These are phyloP conservation scores for Lithobates sylvaticus DNA, from an alignment of 2,797 vertebrate genomes.

Conservation along the genomic window DNA sequence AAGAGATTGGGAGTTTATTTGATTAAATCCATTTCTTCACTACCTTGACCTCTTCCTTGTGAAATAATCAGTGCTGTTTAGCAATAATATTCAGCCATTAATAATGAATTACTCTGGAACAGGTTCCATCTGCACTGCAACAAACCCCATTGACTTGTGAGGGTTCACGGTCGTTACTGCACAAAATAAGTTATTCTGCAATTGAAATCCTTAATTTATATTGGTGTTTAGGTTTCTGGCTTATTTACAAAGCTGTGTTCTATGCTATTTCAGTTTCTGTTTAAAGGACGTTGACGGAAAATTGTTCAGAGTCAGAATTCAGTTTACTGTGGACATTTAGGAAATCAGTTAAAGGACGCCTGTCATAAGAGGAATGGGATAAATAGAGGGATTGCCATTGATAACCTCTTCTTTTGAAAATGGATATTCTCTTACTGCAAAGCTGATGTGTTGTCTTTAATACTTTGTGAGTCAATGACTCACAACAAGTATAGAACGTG, in stretches of 20 bases:
- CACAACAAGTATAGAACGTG: no score
- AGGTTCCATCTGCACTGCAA: constrained; percentile 76
- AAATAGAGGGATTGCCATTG: no score
- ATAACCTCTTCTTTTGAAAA: no score
- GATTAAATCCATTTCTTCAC: constrained; percentile 87
- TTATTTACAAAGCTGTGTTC: constrained; percentile 7
- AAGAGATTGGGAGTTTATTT: constrained; percentile 89
- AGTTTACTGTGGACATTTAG: no score
- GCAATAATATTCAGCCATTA: constrained; percentile 94
- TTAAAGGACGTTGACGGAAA: not conserved
- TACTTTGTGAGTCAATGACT: no score
- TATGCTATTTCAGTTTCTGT: not conserved
- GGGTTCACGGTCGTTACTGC: constrained; percentile 47
- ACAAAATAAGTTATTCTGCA: not conserved
- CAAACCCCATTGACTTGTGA: constrained; percentile 70
- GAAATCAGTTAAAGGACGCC: no score
- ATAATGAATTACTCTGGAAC: constrained; percentile 89
- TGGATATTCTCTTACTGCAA: no score
- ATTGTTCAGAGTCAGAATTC: no score
- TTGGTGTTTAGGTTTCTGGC: constrained; percentile 51
- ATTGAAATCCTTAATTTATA: constrained; percentile 57
- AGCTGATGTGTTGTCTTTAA: no score
- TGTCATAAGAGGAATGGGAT: no score
- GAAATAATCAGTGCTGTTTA: constrained; percentile 94
- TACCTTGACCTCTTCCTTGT: constrained; percentile 91